These are phyloP conservation scores for Notocelia uddmanniana DNA, from an alignment of 2,888 invertebrate species.

Conservation along the genomic window DNA sequence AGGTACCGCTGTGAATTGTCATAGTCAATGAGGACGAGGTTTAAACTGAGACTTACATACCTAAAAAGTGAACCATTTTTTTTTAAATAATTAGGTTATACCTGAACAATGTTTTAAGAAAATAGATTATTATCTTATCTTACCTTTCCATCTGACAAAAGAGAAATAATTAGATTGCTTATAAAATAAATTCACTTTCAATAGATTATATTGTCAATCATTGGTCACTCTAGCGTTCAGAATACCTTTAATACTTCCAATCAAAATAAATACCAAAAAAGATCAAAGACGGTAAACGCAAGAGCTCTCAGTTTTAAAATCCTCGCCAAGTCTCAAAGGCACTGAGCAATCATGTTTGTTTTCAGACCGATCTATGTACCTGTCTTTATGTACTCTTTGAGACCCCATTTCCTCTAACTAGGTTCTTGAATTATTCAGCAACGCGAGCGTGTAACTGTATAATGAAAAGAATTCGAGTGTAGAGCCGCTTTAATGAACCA, in stretches of 20 bases:
- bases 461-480: conserved; percentile 32
- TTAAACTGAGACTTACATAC: no score
- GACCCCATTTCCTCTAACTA: conserved; percentile 30
- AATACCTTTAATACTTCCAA: neutral
- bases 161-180: no score
- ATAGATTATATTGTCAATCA: neutral
- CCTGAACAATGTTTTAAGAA: no score
- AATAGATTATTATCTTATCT: no score
- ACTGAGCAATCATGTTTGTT: conserved; percentile 22
- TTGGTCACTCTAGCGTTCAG: no score
- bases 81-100: no score
- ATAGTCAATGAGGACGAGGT: no score
- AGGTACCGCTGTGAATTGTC: no score
- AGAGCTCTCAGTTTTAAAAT: conserved; percentile 14
- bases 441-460: conserved; percentile 14
- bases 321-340: conserved; percentile 14
- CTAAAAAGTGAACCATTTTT: no score
- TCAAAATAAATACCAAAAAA: neutral
- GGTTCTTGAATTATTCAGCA: conserved; percentile 29
- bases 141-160: no score
- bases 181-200: no score
- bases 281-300: conserved; percentile 6
- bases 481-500: conserved; percentile 17
- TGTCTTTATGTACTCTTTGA: conserved; percentile 28
- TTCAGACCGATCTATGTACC: conserved; percentile 16